Percentiles rank a stretch among this genome's conserved stretches.
Evolutionary conservation across 1,140 invertebrate species (phyloP).

Genomic region (Andrena cerasifolii): DNA sequence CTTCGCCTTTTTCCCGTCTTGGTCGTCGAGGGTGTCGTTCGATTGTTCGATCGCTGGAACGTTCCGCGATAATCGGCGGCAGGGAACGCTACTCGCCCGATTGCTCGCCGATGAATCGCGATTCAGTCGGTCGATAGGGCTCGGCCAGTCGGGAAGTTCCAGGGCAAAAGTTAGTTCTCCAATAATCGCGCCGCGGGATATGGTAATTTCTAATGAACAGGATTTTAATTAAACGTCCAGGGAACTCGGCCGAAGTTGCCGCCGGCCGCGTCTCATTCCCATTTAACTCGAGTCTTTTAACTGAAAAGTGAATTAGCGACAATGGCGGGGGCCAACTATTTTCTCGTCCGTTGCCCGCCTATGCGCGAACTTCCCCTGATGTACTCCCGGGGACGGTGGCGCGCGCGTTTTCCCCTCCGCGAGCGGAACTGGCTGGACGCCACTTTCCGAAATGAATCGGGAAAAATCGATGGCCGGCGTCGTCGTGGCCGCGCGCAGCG

Average conservation of each 20-base stretch:
- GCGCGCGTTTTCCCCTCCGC: no score
- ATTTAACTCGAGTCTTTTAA: slow-evolving; percentile 56
- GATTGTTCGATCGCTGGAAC: slow-evolving; percentile 2
- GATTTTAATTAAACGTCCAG: slow-evolving; percentile 60
- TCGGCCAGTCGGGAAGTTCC: slow-evolving; percentile 20
- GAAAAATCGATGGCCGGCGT: slow-evolving; percentile 55
- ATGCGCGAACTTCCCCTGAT: no score
- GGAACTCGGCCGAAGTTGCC: slow-evolving; percentile 52
- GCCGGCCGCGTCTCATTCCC: slow-evolving; percentile 45
- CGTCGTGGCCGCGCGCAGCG: slow-evolving; percentile 31
- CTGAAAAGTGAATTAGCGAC: slow-evolving; percentile 59
- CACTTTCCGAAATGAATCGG: slow-evolving; percentile 48
- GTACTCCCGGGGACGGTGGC: neutral
- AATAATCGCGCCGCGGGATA: slow-evolving; percentile 37
- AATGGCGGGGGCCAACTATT: slow-evolving; percentile 52
- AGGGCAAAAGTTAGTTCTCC: slow-evolving; percentile 37
- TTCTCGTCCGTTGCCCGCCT: slow-evolving; percentile 12
- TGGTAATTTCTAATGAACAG: slow-evolving; percentile 50
- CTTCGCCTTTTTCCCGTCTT: neutral
- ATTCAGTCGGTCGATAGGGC: slow-evolving; percentile 3
- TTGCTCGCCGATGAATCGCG: slow-evolving; percentile 4
- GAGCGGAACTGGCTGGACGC: no score
- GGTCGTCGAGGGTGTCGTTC: neutral
- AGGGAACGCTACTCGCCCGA: no score
- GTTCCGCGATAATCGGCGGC: neutral